Evolutionary conservation across 2,113 vertebrate genomes (phyloP).

Genomic region (Hyla sarda): DNA sequence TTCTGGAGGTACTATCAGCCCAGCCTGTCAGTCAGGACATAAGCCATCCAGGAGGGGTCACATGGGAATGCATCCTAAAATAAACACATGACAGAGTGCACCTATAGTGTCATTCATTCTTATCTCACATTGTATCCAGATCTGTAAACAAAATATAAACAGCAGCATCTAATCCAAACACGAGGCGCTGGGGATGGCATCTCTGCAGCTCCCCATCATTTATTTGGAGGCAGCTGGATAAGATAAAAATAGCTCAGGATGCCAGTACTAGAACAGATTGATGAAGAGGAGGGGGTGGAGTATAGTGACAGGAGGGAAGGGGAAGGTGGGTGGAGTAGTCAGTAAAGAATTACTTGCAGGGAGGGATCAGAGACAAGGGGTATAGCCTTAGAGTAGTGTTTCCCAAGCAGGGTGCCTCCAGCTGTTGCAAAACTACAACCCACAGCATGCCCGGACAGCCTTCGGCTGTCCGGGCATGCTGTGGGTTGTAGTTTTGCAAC

Average conservation of each 20-base stretch:
- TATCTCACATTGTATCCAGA: not conserved
- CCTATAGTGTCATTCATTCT: not conserved
- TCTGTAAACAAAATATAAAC: not conserved
- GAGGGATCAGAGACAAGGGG: constrained; percentile 28
- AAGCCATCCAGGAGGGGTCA: not conserved
- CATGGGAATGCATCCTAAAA: constrained; percentile 7
- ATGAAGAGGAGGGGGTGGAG: constrained; percentile 40
- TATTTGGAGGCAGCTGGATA: constrained; percentile 42
- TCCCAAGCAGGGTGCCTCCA: too few relatives aligned
- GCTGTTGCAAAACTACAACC: too few relatives aligned
- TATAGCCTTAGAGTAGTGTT: too few relatives aligned
- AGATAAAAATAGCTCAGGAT: constrained; percentile 55
- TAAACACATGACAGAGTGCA: not conserved
- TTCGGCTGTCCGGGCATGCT: too few relatives aligned
- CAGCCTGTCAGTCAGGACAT: constrained; percentile 1
- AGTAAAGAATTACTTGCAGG: constrained; percentile 2
- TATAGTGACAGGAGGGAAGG: constrained; percentile 11
- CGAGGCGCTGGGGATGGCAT: not conserved
- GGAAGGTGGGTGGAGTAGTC: constrained; percentile 2
- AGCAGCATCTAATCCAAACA: not conserved
- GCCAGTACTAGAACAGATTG: constrained; percentile 48
- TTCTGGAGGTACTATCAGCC: not conserved
- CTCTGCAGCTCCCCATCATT: too few relatives aligned
- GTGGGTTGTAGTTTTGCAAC: too few relatives aligned
- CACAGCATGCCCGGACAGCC: too few relatives aligned